Conservation (phyloP, 2,888 invertebrate genomes). For the Dromius quadrimaculatus region DNA sequence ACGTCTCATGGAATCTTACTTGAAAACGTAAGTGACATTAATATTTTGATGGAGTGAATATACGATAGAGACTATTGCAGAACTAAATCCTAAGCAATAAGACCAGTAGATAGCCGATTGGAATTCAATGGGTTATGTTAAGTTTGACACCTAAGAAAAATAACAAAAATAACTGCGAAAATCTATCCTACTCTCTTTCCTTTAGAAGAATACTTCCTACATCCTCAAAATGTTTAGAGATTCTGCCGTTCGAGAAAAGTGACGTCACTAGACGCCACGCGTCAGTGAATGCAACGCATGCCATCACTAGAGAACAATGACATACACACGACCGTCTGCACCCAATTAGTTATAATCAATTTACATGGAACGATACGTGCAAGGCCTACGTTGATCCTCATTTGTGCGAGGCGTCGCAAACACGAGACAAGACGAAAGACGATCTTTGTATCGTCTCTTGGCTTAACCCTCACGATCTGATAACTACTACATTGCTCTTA, state of each 20-base stretch:
- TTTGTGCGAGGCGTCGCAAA: conserved; percentile 9
- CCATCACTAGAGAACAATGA: conserved; percentile 39
- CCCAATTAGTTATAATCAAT: conserved; percentile 52
- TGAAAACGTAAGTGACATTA: too few relatives aligned
- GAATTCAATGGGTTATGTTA: too few relatives aligned
- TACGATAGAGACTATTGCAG: too few relatives aligned
- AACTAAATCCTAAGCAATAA: too few relatives aligned
- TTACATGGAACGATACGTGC: conserved; percentile 47
- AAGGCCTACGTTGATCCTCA: conserved; percentile 45
- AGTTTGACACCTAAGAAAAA: too few relatives aligned
- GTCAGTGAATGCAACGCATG: conserved; percentile 9
- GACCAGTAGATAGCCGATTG: too few relatives aligned
- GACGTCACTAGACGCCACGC: not conserved
- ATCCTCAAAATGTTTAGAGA: not conserved
- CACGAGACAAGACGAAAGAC: conserved; percentile 19
- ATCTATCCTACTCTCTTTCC: too few relatives aligned
- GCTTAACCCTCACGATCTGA: conserved; percentile 12
- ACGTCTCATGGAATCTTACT: too few relatives aligned
- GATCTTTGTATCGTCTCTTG: conserved; percentile 34
- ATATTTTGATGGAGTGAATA: too few relatives aligned
- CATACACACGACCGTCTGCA: conserved; percentile 46
- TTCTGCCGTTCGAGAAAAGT: not conserved
- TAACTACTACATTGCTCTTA: conserved; percentile 16
- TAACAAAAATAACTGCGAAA: too few relatives aligned
- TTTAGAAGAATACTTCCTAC: too few relatives aligned